Evolutionary conservation across 2,888 invertebrate genomes (phyloP).

Genomic region (Bhutanitis thaidina): DNA sequence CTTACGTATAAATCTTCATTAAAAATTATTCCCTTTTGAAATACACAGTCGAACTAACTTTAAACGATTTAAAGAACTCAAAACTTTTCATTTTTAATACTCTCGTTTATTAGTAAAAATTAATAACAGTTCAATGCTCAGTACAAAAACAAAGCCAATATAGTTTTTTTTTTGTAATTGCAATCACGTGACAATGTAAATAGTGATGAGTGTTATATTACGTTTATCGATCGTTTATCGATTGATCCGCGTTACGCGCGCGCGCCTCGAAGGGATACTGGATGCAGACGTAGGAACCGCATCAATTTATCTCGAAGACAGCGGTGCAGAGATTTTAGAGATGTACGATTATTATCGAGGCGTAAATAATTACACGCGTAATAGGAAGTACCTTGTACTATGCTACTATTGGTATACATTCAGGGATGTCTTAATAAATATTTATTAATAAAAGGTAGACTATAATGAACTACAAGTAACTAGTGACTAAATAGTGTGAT

Average conservation of each 20-base stretch:
- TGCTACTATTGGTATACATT: too few relatives aligned
- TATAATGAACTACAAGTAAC: too few relatives aligned
- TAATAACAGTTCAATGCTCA: too few relatives aligned
- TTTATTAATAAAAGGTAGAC: too few relatives aligned
- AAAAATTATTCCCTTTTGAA: conserved; percentile 21
- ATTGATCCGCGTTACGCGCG: conserved; percentile 27
- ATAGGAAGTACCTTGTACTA: neutral
- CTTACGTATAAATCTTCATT: conserved; percentile 32
- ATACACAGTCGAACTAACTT: neutral
- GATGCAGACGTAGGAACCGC: conserved; percentile 42
- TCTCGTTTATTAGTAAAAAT: neutral
- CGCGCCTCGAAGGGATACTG: conserved; percentile 42
- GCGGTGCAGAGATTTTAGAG: conserved; percentile 32
- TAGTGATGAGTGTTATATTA: conserved; percentile 35
- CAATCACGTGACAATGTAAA: neutral
- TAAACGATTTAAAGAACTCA: conserved; percentile 14
- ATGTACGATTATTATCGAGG: conserved; percentile 30
- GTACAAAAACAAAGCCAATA: neutral
- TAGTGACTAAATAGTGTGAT: too few relatives aligned
- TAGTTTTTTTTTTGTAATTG: neutral
- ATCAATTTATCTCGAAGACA: conserved; percentile 44
- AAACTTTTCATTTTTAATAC: conserved; percentile 12
- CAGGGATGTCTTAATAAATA: too few relatives aligned
- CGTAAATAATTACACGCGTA: neutral
- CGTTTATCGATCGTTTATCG: conserved; percentile 29